Base-by-base conservation (phyloP, 2,797 vertebrate species). In the Lateolabrax maculatus region DNA sequence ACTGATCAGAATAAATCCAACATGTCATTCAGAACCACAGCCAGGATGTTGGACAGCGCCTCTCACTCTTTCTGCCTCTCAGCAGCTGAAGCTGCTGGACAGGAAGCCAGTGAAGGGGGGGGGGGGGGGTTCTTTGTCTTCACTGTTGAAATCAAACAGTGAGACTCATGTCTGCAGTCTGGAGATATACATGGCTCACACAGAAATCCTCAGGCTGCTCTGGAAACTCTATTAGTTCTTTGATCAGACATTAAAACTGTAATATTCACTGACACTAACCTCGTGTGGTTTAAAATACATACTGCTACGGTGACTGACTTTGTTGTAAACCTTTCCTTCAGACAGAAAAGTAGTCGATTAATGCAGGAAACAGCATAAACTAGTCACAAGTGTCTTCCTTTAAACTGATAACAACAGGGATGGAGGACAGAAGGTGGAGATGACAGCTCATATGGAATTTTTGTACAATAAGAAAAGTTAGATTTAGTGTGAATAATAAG, bases 21-120 rank as follows among this genome's bases (percentile, higher is more conserved):
- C 31, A 49, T 68, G 61, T 56, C 9, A 78, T 80, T 68, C 79
- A 74, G 58, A 49, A 53, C 11, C 73, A 80, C 36, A 56, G 18
- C 31, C 63, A 4, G 1, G 31, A 60, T 23, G n/a, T 6, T 39
- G 27, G n/a, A 37, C 43, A 41, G 52, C 0, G 12, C n/a, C 48
- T 39, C 27, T 70, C 16, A 5, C 36, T 18, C 12, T 34, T 1
- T 58, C 15, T 52, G 31, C 41, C 49, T 62, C 72, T 52, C n/a
- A 57, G 56, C 56, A 39, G 0, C 16, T 58, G 2, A 10, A n/a
- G n/a, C 31, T 27, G 37, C 61, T 36, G 39, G 16, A 55, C 44
- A 44, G 39, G 6, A 27, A 31, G 13, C 21, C 46, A 18, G 41
- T 13, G 27, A 27, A 16, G 46, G 19, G 13, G 34, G 31, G 3